Conservation (phyloP, 2,888 invertebrate genomes). For the Ethmia dodecea region DNA sequence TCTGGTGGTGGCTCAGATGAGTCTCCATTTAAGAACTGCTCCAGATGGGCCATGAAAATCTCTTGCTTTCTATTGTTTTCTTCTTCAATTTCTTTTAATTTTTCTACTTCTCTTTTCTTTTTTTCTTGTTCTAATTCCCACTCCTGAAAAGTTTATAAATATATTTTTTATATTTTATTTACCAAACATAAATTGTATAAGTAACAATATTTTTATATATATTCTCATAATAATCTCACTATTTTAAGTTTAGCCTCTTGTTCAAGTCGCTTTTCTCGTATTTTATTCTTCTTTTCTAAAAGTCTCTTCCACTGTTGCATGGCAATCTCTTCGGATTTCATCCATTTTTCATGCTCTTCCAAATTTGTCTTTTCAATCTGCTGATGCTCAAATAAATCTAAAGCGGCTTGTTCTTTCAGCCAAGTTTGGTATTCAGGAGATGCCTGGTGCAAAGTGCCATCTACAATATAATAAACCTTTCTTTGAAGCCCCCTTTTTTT, state of each 20-base stretch:
- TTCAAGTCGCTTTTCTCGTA: slow-evolving; percentile 75
- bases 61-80: slow-evolving; percentile 67
- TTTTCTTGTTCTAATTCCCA: slow-evolving; percentile 81
- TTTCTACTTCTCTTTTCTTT: slow-evolving; percentile 73
- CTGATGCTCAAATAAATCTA: slow-evolving; percentile 74
- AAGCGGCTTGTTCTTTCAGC: slow-evolving; percentile 69
- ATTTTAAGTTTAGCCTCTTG: slow-evolving; percentile 76
- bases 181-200: no score
- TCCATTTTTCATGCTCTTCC: slow-evolving; percentile 81
- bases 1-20: slow-evolving; percentile 80
- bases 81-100: slow-evolving; percentile 73
- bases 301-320: slow-evolving; percentile 80
- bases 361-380: slow-evolving; percentile 74
- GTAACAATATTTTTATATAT: no score
- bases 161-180: neutral
- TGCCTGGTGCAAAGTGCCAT: no score
- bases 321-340: slow-evolving; percentile 80
- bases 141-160: slow-evolving; percentile 66
- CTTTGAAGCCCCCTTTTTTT: no score
- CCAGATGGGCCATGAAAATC: slow-evolving; percentile 53
- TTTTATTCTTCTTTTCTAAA: slow-evolving; percentile 74
- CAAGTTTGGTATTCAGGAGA: slow-evolving; percentile 72
- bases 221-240: slow-evolving; percentile 46
- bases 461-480: no score
- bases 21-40: slow-evolving; percentile 58